Base-by-base conservation (phyloP, 2,797 vertebrate genomes). In the Myiotriccus ornatus region DNA sequence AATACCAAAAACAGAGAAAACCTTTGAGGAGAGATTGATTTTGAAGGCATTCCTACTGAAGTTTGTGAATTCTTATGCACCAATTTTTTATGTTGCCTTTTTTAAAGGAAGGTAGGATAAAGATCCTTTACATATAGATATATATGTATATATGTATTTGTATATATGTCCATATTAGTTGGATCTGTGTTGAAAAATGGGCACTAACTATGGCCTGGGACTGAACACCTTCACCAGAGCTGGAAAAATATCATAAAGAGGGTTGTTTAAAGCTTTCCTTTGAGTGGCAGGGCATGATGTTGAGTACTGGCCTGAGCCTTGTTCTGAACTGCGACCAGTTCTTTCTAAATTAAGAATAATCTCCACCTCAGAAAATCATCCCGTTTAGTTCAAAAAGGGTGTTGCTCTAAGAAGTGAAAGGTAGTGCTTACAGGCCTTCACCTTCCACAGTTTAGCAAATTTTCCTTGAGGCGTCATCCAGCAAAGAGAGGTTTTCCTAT, bases 81-180 rank as follows among this genome's bases (percentile, higher is more conserved):
- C 99, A 28, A 99, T 99, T 97, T 99, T 99, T 98, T 99, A 99
- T 28, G 99, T 99, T 98, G 99, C 99, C 94, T 99, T 99, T 98
- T 99, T 99, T 97, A 99, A 99, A 97, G 99, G 99, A 97, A 99
- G 99, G 99, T 99, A 90, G 91, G 98, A 71, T 52, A 79, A 65
- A 53, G 52, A 19, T 44, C n/a, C 34, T 80, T 59, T 53, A 46
- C 15, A 16, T 67, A 23, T 21, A 63, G 7, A 5, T 30, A 14
- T 39, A 13, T 43, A 12, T 47, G 12, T 78, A 4, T 71, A 4
- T 39, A 5, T 50, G 4, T 12, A 32, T 59, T 35, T 41, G 13
- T 55, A 13, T 30, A 5, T 70, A 8, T 65, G 14, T 24, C n/a
- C 55, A 0, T 80, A 27, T 56, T 65, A 73, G 39, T 67, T 67